Evolutionary conservation across 2,797 vertebrate genomes (phyloP).

Genomic region (Acestrorhynchus altus): DNA sequence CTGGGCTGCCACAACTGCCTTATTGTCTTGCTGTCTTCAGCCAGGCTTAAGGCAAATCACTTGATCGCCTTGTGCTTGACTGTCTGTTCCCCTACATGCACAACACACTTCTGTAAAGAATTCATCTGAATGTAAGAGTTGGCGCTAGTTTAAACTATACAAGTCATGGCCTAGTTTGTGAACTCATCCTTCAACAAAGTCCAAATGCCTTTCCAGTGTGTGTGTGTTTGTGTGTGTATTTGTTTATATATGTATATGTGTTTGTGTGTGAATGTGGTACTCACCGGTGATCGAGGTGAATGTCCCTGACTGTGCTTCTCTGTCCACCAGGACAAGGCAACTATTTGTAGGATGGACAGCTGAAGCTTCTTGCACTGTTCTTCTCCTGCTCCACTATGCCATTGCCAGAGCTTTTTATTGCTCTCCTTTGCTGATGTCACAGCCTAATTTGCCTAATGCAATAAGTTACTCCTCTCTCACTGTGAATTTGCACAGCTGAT

Average conservation of each 20-base stretch:
- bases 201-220: constrained; percentile 1
- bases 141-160: neutral
- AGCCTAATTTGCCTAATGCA: constrained; percentile 77
- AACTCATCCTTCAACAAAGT: neutral
- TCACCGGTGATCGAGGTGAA: constrained; percentile 40
- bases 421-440: constrained; percentile 77
- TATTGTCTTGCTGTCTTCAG: constrained; percentile 69
- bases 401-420: constrained; percentile 41
- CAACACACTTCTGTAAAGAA: constrained; percentile 11
- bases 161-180: neutral
- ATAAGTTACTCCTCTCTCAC: constrained; percentile 65
- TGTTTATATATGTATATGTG: too few species aligned
- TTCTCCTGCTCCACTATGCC: constrained; percentile 30
- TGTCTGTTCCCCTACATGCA: constrained; percentile 58
- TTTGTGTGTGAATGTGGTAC: constrained; percentile 15
- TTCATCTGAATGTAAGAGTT: neutral
- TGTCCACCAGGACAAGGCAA: constrained; percentile 48
- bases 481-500: constrained; percentile 18
- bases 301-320: constrained; percentile 57
- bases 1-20: constrained; percentile 69
- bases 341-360: constrained; percentile 49
- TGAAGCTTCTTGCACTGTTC: constrained; percentile 32
- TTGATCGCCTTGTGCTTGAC: constrained; percentile 80
- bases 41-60: constrained; percentile 73
- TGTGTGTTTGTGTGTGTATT: constrained; percentile 1